phyloP scores from a whole-genome alignment of 2,797 vertebrate species.

The Notolabrus celidotus region DNA sequence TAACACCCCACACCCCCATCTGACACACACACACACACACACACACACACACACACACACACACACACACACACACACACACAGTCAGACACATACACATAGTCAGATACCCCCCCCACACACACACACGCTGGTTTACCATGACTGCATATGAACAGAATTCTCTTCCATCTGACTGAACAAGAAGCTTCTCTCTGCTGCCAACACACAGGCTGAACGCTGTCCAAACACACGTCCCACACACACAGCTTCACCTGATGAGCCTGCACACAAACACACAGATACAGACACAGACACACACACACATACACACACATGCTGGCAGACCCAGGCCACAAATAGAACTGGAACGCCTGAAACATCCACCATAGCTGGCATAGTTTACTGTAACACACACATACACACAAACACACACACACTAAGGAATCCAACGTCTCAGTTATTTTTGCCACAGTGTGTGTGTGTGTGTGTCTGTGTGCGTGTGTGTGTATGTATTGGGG shows the following conservation, averaged over 20 bases:
- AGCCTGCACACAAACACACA: constrained; percentile 81
- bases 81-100: not conserved
- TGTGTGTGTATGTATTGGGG: constrained; percentile 44
- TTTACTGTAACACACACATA: constrained; percentile 65
- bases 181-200: constrained; percentile 85
- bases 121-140: constrained; percentile 50
- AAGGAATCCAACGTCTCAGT: no score
- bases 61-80: constrained; percentile 10
- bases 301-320: constrained; percentile 84
- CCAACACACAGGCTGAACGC: constrained; percentile 84
- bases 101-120: no score
- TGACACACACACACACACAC: constrained; percentile 10
- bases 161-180: constrained; percentile 60
- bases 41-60: not conserved
- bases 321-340: constrained; percentile 92
- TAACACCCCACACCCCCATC: constrained; percentile 21
- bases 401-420: constrained; percentile 12
- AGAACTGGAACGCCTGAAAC: constrained; percentile 91
- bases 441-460: no score
- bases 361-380: constrained; percentile 91
- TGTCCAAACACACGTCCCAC: constrained; percentile 83
- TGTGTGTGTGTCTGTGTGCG: constrained; percentile 20
- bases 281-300: constrained; percentile 74
- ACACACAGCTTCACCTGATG: constrained; percentile 59
- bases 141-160: constrained; percentile 33